phyloP scores from a whole-genome alignment of 2,797 vertebrate species.

The Clarias platycephalus region DNA sequence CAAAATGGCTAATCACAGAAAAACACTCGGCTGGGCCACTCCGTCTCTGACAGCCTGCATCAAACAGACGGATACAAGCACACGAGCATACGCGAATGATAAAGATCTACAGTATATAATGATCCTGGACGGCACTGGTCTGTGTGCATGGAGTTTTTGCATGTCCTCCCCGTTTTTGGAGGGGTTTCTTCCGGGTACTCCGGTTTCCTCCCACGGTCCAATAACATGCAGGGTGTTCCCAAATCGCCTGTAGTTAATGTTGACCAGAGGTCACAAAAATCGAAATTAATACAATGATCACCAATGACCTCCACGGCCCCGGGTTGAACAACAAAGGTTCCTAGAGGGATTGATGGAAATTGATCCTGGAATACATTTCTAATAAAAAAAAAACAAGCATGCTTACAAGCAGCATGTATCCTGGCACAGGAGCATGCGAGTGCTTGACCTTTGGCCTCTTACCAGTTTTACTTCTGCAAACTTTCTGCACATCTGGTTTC shows the following conservation, averaged over 20 bases:
- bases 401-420: neutral
- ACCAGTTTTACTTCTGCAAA: slow-evolving; percentile 56
- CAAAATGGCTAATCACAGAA: slow-evolving; percentile 46
- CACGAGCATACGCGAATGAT: slow-evolving; percentile 1
- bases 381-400: neutral
- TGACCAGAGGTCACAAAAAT: no score
- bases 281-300: no score
- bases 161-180: no score
- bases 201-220: no score
- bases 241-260: no score
- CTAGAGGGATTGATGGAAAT: no score
- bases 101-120: neutral
- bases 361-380: neutral
- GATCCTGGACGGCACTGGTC: no score
- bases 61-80: neutral
- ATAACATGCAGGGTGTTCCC: no score
- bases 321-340: no score
- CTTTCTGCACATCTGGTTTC: slow-evolving; percentile 47
- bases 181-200: no score
- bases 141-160: no score
- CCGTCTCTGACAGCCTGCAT: slow-evolving; percentile 7
- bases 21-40: slow-evolving; percentile 8
- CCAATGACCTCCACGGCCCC: no score
- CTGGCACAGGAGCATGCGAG: neutral
- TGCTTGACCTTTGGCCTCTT: slow-evolving; percentile 65